Evolutionary conservation across 2,797 vertebrate genomes (phyloP).

Genomic region (Oreochromis mossambicus): DNA sequence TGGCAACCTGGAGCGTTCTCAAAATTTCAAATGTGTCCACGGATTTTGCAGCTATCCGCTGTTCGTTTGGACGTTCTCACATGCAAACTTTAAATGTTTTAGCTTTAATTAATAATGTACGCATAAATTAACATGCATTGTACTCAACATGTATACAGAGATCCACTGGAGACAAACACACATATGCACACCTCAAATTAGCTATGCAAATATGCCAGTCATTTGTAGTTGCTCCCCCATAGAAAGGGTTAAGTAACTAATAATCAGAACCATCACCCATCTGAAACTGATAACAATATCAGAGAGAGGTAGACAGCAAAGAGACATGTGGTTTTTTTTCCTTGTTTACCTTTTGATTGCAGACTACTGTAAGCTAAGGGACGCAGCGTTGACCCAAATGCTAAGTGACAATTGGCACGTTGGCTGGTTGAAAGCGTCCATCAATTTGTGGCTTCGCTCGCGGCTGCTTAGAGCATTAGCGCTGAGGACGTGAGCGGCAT

Average conservation of each 20-base stretch:
- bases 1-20: background rate
- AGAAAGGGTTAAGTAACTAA: slow-evolving; percentile 28
- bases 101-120: slow-evolving; percentile 21
- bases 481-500: slow-evolving; percentile 19
- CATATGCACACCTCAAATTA: slow-evolving; percentile 23
- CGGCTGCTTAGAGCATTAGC: background rate
- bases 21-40: background rate
- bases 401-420: slow-evolving; percentile 31
- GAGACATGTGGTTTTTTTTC: background rate
- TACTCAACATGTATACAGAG: background rate
- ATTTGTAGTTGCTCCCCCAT: slow-evolving; percentile 29
- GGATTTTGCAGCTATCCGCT: background rate
- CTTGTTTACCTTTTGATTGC: slow-evolving; percentile 8
- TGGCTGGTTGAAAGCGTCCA: slow-evolving; percentile 24
- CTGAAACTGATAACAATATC: background rate
- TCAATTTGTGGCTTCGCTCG: slow-evolving; percentile 24
- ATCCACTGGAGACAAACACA: background rate
- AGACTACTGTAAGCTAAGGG: background rate
- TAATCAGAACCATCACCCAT: background rate
- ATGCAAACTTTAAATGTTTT: background rate
- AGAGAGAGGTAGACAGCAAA: background rate
- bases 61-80: background rate
- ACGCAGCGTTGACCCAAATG: slow-evolving; percentile 30
- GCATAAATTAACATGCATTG: background rate
- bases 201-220: slow-evolving; percentile 44